phyloP scores from a whole-genome alignment of 2,888 invertebrate species.

The Lamellibrachia columna region DNA sequence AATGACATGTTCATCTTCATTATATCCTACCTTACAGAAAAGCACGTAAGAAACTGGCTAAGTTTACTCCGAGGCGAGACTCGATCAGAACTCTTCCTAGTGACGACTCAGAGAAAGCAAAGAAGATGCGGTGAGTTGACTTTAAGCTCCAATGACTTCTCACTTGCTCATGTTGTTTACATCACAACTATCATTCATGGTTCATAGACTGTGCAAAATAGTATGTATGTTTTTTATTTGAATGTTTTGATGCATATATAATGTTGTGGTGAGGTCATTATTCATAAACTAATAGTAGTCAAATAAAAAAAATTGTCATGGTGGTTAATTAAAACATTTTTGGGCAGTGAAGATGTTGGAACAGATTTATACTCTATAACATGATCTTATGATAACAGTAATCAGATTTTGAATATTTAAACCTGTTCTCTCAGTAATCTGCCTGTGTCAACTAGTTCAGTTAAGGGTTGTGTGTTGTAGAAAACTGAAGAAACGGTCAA shows the following conservation, averaged over 20 bases:
- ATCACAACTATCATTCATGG: neutral
- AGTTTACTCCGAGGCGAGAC: slow-evolving; percentile 44
- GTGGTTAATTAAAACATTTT: too few relatives aligned
- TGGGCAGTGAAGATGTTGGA: too few relatives aligned
- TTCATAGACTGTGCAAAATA: neutral
- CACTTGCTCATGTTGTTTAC: neutral
- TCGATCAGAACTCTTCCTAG: slow-evolving; percentile 38
- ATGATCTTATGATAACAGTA: too few relatives aligned
- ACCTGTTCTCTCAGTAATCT: too few relatives aligned
- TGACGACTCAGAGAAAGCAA: neutral
- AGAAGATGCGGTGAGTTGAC: neutral
- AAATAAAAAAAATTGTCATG: too few relatives aligned
- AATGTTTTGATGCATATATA: too few relatives aligned
- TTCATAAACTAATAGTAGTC: too few relatives aligned
- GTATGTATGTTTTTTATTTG: too few relatives aligned
- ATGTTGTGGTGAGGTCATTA: too few relatives aligned
- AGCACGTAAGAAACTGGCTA: slow-evolving; percentile 47
- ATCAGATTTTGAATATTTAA: too few relatives aligned
- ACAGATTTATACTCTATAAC: too few relatives aligned
- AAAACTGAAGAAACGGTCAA: neutral
- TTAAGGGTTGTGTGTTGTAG: neutral
- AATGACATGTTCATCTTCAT: neutral
- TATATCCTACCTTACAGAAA: slow-evolving; percentile 43
- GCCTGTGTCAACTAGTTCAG: neutral
- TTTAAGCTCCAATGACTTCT: neutral